These are phyloP conservation scores for Erannis defoliaria DNA, from an alignment of 2,888 invertebrate genomes.

Conservation along the genomic window DNA sequence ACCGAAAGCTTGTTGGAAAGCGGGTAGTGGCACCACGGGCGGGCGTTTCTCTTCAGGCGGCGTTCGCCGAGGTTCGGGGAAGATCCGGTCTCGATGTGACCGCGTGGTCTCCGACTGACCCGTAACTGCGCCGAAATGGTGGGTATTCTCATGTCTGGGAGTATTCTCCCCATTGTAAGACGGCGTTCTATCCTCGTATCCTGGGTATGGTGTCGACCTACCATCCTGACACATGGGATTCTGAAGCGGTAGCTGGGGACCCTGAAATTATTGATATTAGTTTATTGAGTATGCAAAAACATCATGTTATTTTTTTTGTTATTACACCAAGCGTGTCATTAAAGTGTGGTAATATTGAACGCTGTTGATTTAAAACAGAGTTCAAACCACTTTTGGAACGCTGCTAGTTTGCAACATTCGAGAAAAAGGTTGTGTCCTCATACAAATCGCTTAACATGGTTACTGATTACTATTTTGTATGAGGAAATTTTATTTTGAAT, in stretches of 20 bases:
- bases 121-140: slow-evolving; percentile 57
- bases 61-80: slow-evolving; percentile 59
- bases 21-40: slow-evolving; percentile 89
- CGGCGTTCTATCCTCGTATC: slow-evolving; percentile 65
- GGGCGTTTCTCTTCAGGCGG: slow-evolving; percentile 74
- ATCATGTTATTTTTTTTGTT: not conserved
- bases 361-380: too few species aligned
- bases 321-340: too few species aligned
- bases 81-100: slow-evolving; percentile 57
- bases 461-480: too few species aligned
- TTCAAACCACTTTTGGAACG: too few species aligned
- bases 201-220: slow-evolving; percentile 71
- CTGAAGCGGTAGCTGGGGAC: slow-evolving; percentile 62
- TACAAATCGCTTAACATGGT: too few species aligned
- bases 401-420: too few species aligned
- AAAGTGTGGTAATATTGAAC: too few species aligned
- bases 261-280: slow-evolving; percentile 59
- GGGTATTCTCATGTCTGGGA: slow-evolving; percentile 56
- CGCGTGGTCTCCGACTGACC: slow-evolving; percentile 54
- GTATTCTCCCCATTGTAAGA: slow-evolving; percentile 62
- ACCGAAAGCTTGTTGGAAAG: slow-evolving; percentile 95
- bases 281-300: not conserved
- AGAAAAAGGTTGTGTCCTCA: too few species aligned
- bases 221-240: slow-evolving; percentile 71
- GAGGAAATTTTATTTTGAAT: too few species aligned